Base-by-base conservation (phyloP, 2,888 invertebrate species). In the Parelbella ahira region DNA sequence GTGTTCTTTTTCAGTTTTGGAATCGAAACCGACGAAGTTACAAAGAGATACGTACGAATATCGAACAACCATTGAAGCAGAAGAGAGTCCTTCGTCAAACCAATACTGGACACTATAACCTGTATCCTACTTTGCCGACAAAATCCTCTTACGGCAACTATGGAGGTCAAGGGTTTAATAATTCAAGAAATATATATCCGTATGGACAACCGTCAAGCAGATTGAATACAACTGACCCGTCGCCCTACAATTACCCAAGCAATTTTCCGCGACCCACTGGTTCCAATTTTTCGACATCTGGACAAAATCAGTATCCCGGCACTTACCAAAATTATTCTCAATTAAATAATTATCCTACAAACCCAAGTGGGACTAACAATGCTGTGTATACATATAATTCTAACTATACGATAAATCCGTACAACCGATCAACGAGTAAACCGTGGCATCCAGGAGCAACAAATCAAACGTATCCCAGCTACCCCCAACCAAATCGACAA, bases 111-210 rank as follows among this genome's bases (percentile, higher is more conserved):
- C 57, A 65, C 46, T 37, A 56, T 8, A 42, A 50, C 1, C 21
- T 65, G n/a, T 68, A 73, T 48, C 69, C 71, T 6, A 52, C 59
- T 21, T 34, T 65, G 24, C 60, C 68, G 1, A 56, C 63, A 8
- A 19, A 18, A 3, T 18, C 30, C 4, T 8, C 15, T 6, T 38
- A 38, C n/a, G 29, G 30, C 12, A 11, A 38, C 30, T 30, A 38
- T 30, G 30, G 30, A 12, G 15, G 23, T 8, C 24, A 30, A 23
- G 12, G 15, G 4, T 20, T 12, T 11, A 21, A 37, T 9, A 37
- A 21, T 24, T 9, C 4, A 2, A 19, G 19, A 3, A 27, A 24
- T 3, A 9, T 10, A 4, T 24, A 24, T 24, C 10, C 39, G 1
- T 8, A 24, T 19, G 32, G 12, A 18, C 39, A 11, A 11, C 4